Conservation (phyloP, 2,113 vertebrate species). For the Pholis gunnellus region DNA sequence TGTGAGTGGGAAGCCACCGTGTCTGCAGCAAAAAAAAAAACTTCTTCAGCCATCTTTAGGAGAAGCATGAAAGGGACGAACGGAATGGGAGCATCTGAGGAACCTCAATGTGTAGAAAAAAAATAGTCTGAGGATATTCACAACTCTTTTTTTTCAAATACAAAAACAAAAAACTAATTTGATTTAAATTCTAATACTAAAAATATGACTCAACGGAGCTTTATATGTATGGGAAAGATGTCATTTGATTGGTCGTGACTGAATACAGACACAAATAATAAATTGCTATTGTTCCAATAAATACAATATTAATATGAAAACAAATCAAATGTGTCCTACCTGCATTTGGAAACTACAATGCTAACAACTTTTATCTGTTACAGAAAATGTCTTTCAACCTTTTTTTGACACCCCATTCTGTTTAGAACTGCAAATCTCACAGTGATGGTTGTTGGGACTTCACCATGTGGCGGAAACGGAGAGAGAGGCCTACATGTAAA, state of each 20-base stretch:
- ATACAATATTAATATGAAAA: not conserved
- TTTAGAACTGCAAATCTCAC: not conserved
- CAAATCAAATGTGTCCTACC: too few species aligned
- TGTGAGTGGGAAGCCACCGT: slow-evolving; percentile 47
- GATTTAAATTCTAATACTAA: too few species aligned
- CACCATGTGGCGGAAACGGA: too few species aligned
- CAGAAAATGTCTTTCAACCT: not conserved
- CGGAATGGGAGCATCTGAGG: slow-evolving; percentile 14
- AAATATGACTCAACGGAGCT: not conserved
- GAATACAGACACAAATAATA: not conserved
- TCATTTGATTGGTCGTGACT: not conserved
- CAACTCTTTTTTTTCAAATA: not conserved
- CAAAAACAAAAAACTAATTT: too few species aligned
- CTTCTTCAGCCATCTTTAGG: slow-evolving; percentile 35
- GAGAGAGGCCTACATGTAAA: too few species aligned
- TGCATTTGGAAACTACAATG: not conserved
- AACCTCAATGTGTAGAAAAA: not conserved
- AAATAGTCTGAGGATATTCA: not conserved
- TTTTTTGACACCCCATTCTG: not conserved
- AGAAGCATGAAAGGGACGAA: slow-evolving; percentile 35
- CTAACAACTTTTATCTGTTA: not conserved
- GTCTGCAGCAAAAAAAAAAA: slow-evolving; percentile 35
- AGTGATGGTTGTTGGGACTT: not conserved
- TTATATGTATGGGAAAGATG: not conserved
- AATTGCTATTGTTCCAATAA: not conserved